Evolutionary conservation across 2,888 invertebrate genomes (phyloP).

Genomic region (Pogonocherus hispidulus): DNA sequence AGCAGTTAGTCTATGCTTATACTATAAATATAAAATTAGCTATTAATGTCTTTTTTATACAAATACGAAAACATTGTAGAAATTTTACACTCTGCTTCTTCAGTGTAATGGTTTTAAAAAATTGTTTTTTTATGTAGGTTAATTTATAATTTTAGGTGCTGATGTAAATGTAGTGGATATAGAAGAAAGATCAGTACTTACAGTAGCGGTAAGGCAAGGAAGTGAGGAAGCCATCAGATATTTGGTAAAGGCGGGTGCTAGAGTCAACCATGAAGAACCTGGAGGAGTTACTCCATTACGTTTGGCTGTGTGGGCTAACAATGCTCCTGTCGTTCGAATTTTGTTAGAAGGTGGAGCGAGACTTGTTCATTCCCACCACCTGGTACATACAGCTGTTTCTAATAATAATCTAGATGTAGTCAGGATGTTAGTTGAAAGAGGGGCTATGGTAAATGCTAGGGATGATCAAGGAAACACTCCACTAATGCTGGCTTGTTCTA

Average conservation of each 20-base stretch:
- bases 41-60: no score
- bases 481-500: conserved; percentile 73
- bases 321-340: conserved; percentile 71
- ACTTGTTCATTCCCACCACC: conserved; percentile 78
- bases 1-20: no score
- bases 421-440: conserved; percentile 72
- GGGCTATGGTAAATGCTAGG: conserved; percentile 74
- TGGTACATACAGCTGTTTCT: conserved; percentile 78
- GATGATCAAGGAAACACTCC: conserved; percentile 80
- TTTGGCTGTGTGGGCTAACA: conserved; percentile 77
- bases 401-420: conserved; percentile 75
- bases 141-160: conserved; percentile 68
- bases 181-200: conserved; percentile 69
- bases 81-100: no score
- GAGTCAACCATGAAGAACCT: conserved; percentile 79
- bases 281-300: conserved; percentile 80
- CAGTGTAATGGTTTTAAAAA: no score
- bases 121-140: no score
- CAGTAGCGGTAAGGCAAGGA: conserved; percentile 66
- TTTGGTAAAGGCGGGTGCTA: conserved; percentile 74
- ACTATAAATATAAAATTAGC: no score
- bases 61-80: no score
- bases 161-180: conserved; percentile 72
- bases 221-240: conserved; percentile 67
- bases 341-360: conserved; percentile 78